Evolutionary conservation across 2,113 vertebrate species (phyloP), one percentile per base, ranked within the genome.

Genomic region (Semnopithecus entellus): DNA sequence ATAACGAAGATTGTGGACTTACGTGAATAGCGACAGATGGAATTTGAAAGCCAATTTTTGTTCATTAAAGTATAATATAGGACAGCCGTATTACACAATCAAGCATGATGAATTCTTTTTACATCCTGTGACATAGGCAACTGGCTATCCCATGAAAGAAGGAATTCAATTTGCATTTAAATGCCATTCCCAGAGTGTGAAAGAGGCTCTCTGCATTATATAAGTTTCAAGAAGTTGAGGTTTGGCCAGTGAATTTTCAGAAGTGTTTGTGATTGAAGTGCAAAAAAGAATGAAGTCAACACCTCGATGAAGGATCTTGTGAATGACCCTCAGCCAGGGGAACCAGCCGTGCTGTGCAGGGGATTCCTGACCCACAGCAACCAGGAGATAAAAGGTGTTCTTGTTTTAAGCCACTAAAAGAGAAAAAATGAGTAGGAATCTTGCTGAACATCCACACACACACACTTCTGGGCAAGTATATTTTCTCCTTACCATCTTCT

Each of bases 1-100:
- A 95, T 95, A 95, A 96, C 45, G 80, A 93, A 90, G 83, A 82
- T 5, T 35, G 7, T 84, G 72, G 91, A 82, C 40, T 90, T 86
- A 45, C 32, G 30, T 82, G 95, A 96, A 81, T 88, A 97, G 61
- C 45, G 72, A 95, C 66, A 92, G 96, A 84, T 78, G 72, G 79
- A 96, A 95, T 93, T 43, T 97, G 96, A 96, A 95, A 95, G 70
- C n/a, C 93, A 90, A 95, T 97, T 97, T 97, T 84, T 75, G 87
- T 85, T 96, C 80, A 90, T 98, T 97, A 96, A 94, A 95, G 95
- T 92, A 86, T 85, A 88, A 96, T 92, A 86, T 85, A 88, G 80
- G 38, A 50, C 52, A 45, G 72, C 43, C 48, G 35, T 68, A 68
- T 87, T 72, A 96, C 30, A 88, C 40, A 61, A 52, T 82, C 27